Evolutionary conservation across 53 echinoderm and acorn worm species (phyloP).

Genomic region (Echinometra lucunter): DNA sequence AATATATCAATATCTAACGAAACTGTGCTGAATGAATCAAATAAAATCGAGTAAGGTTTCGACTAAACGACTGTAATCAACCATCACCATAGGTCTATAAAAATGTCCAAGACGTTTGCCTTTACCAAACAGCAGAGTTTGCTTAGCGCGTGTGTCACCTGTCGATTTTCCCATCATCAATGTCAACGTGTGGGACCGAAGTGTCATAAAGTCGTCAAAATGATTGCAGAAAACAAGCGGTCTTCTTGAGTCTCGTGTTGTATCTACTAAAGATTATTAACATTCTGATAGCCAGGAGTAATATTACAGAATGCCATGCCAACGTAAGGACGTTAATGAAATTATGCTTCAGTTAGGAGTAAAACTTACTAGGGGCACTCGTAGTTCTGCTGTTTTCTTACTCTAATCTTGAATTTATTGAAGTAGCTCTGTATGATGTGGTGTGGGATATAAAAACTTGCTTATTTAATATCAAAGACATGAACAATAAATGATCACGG

Average conservation of each 20-base stretch:
- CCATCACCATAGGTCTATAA: slow-evolving; percentile 56
- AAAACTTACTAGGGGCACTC: background rate
- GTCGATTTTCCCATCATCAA: slow-evolving; percentile 58
- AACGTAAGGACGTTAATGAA: background rate
- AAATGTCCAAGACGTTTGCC: slow-evolving; percentile 59
- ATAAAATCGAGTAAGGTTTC: background rate
- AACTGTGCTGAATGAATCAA: slow-evolving; percentile 2
- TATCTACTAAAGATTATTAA: background rate
- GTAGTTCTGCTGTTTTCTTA: background rate
- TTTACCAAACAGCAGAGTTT: slow-evolving; percentile 27
- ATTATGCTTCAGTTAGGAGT: background rate
- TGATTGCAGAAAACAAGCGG: slow-evolving; percentile 23
- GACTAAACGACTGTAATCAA: slow-evolving; percentile 46
- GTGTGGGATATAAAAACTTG: too few relatives aligned
- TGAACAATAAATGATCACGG: too few relatives aligned
- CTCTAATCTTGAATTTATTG: background rate
- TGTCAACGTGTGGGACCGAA: slow-evolving; percentile 47
- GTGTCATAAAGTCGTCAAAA: slow-evolving; percentile 49
- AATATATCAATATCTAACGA: slow-evolving; percentile 30
- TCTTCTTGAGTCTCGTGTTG: slow-evolving; percentile 10
- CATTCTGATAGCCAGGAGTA: slow-evolving; percentile 2
- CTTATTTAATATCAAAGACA: too few relatives aligned
- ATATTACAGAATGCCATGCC: background rate
- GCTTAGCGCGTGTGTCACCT: slow-evolving; percentile 41
- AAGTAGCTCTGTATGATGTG: background rate